phyloP scores from a whole-genome alignment of 92 coral and sea anemone species.

The Phymanthus crucifer region DNA sequence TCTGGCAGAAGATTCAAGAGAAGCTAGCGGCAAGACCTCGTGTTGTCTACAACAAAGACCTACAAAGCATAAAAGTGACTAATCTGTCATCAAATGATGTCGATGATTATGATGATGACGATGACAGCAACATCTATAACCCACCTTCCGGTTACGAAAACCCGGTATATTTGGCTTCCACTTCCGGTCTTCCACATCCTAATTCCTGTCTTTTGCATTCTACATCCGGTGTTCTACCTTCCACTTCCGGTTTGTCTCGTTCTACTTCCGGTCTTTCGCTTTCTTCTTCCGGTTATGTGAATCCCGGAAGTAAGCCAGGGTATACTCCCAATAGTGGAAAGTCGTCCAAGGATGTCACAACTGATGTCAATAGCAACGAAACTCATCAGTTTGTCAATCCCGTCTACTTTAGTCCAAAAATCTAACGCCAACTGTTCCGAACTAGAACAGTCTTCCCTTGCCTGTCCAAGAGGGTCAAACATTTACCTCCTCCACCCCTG shows the following conservation, averaged over 20 bases:
- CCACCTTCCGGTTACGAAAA: slow-evolving; percentile 23
- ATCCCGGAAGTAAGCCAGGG: neutral
- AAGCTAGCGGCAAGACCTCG: slow-evolving; percentile 7
- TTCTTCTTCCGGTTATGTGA: neutral
- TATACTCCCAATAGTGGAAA: neutral
- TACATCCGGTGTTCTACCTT: neutral
- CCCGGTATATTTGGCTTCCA: slow-evolving; percentile 14
- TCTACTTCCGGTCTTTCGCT: neutral
- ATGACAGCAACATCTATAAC: slow-evolving; percentile 3
- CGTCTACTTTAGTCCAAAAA: slow-evolving; percentile 19
- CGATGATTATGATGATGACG: slow-evolving; percentile 17
- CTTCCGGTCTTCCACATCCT: neutral
- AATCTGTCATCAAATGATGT: slow-evolving; percentile 1
- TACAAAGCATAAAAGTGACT: slow-evolving; percentile 5
- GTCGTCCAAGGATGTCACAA: neutral
- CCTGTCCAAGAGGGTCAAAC: too few relatives aligned
- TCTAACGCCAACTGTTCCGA: neutral
- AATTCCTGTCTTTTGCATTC: neutral
- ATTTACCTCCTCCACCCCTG: neutral
- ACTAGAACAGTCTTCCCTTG: neutral
- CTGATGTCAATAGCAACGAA: neutral
- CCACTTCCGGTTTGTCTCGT: slow-evolving; percentile 2
- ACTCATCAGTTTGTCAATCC: slow-evolving; percentile 34
- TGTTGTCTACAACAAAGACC: slow-evolving; percentile 23
- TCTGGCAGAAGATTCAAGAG: slow-evolving; percentile 18